These are phyloP conservation scores for Lacanobia oleracea DNA, from an alignment of 2,888 invertebrate species.

Conservation along the genomic window DNA sequence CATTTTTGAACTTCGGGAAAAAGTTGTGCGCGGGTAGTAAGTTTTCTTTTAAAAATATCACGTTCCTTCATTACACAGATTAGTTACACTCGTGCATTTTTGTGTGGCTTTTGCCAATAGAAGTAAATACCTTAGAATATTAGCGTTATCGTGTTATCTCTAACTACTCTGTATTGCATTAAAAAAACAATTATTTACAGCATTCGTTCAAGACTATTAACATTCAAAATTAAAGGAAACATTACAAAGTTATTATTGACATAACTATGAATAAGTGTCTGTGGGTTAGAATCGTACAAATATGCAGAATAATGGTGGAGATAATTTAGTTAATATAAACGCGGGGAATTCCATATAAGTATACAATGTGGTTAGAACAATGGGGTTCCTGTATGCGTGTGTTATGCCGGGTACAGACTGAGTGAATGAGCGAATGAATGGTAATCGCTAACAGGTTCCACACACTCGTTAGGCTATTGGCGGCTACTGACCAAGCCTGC, in stretches of 20 bases:
- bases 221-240: constrained; percentile 21
- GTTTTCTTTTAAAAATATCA: not conserved
- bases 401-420: not conserved
- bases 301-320: constrained; percentile 5
- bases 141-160: not conserved
- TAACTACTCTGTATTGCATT: not conserved
- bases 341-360: not conserved
- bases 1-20: no score
- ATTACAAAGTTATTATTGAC: constrained; percentile 6
- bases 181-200: not conserved
- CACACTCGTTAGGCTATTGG: not conserved
- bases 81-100: not conserved
- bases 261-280: not conserved
- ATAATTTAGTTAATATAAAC: not conserved
- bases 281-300: constrained; percentile 15
- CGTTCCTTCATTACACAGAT: not conserved
- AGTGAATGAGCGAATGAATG: not conserved
- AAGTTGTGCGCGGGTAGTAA: no score
- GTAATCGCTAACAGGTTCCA: not conserved
- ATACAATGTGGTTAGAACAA: not conserved
- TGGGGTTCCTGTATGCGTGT: not conserved
- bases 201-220: not conserved
- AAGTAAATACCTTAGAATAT: not conserved
- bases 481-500: no score
- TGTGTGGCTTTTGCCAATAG: not conserved